phyloP scores from a whole-genome alignment of 2,113 vertebrate genomes.

The Ovis aries region ARS-UI_Ramb_v3.0 NC_056063.1:31365001-31365500 shows the following conservation, averaged over 20 bases:
- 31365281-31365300: neutral
- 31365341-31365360: neutral
- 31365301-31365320: neutral
- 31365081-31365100: neutral
- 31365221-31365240: neutral
- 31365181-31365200: slow-evolving; percentile 15
- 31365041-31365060: neutral
- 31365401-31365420: neutral
- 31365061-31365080: neutral
- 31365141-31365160: neutral
- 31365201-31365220: slow-evolving; percentile 38
- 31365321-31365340: neutral
- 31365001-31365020: neutral
- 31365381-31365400: neutral
- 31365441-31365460: neutral
- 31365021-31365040: fast-evolving
- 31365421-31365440: neutral
- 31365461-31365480: neutral
- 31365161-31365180: neutral
- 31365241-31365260: neutral
- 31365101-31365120: neutral
- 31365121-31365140: neutral
- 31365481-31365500: neutral
- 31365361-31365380: neutral
- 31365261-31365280: neutral